Base-by-base conservation (phyloP, 2,113 vertebrate genomes). In the Rhinolophus sinicus region DNA sequence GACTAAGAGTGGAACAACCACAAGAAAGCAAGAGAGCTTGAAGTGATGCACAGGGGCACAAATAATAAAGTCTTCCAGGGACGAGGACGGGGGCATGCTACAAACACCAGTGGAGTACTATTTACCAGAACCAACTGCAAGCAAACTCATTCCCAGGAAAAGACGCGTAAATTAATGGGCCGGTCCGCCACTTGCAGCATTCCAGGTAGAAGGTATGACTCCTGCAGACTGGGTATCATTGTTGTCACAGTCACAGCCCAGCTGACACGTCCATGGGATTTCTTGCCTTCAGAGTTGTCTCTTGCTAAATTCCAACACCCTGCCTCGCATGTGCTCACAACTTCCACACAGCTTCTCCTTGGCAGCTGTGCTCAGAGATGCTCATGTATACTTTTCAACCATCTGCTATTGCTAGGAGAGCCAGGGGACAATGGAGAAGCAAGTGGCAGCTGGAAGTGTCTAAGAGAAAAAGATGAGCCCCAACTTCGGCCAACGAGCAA, bases 51-150 rank as follows among this genome's bases (percentile, higher is more conserved):
- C 16, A 85, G 21, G 67, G 60, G 96, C 44, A 73, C 86, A 35
- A 77, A 78, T 38, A 89, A 92, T 52, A 96, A 95, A 92, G 88
- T 93, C 76, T 95, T 95, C 54, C 11, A 0, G 2, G 38, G 38
- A 64, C 70, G 82, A 93, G 86, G 56, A 47, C 33, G 21, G 6
- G 35, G 91, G 60, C 62, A 6, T n/a, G 54, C 11, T 52, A 50
- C 26, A 60, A 80, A 94, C 5, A 93, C 89, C 65, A 56, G 21
- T 82, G 33, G 26, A 58, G 60, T 26, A 24, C 33, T 70, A 0
- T 8, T 81, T 67, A 85, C 80, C 73, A 92, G 90, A 81, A 72
- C 2, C 60, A 5, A 78, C 30, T 38, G 18, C 28, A 64, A 15
- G 62, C 35, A 54, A 67, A 30, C 62, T 4, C 77, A 73, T 69